phyloP scores from a whole-genome alignment of 2,797 vertebrate species.

The Thripadectes ignobilis region DNA sequence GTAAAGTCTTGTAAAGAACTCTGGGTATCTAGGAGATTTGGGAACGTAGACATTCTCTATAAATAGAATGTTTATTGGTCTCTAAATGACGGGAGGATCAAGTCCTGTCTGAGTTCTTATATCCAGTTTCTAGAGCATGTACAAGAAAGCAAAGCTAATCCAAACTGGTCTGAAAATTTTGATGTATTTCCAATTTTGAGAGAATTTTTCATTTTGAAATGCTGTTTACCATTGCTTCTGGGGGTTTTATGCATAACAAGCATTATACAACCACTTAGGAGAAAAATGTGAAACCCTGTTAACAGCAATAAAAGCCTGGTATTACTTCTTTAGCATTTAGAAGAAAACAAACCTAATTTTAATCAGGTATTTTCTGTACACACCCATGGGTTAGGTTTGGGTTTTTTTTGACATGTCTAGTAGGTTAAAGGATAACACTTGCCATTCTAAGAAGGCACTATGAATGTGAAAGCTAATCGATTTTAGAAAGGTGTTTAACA shows the following conservation, averaged over 20 bases:
- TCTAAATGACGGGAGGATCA: not conserved
- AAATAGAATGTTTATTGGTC: not conserved
- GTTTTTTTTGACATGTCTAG: not conserved
- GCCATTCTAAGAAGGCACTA: not conserved
- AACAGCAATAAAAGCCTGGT: not conserved
- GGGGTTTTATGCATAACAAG: not conserved
- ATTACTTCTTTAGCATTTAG: not conserved
- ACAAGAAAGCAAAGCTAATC: not conserved
- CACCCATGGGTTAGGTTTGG: not conserved
- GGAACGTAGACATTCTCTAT: not conserved
- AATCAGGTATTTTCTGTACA: constrained; percentile 7
- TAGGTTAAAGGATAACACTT: not conserved
- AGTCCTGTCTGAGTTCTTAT: not conserved
- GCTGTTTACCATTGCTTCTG: not conserved
- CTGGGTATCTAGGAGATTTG: not conserved
- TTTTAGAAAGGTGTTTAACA: not conserved
- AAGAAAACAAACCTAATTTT: constrained; percentile 47
- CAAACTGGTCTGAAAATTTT: not conserved
- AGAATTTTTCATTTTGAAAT: not conserved
- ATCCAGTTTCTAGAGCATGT: not conserved
- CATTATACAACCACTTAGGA: not conserved
- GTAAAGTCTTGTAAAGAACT: not conserved
- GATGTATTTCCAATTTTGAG: not conserved
- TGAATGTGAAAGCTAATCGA: not conserved
- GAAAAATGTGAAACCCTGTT: not conserved